Percentiles rank a stretch among this genome's conserved stretches.
These are phyloP conservation scores for Adela reaumurella DNA, from an alignment of 2,888 invertebrate genomes.

Conservation along the genomic window DNA sequence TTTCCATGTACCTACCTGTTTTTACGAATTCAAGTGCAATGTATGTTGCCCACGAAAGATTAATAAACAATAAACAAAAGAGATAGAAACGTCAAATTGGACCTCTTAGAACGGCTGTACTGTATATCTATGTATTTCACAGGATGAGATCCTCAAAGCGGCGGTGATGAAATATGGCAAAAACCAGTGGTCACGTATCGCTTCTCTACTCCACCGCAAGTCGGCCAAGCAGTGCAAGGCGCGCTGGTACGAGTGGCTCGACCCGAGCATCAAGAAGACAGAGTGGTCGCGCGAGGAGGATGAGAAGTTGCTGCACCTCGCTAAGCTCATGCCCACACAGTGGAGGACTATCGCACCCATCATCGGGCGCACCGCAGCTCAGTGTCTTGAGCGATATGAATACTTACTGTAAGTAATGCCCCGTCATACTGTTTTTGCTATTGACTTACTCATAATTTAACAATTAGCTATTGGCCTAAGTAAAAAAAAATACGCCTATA, in stretches of 20 bases:
- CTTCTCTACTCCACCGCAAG: slow-evolving; percentile 94
- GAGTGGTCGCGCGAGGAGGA: slow-evolving; percentile 99
- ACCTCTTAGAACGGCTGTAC: too few relatives aligned
- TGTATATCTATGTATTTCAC: slow-evolving; percentile 17
- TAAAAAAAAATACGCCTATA: too few relatives aligned
- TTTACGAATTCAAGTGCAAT: too few relatives aligned
- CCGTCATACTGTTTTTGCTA: not conserved
- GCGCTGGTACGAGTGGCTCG: slow-evolving; percentile 99
- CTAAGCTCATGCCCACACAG: slow-evolving; percentile 99
- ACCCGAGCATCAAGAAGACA: slow-evolving; percentile 99
- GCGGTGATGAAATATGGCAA: slow-evolving; percentile 99
- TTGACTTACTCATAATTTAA: too few relatives aligned
- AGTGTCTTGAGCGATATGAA: slow-evolving; percentile 97
- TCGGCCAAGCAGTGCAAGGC: slow-evolving; percentile 99
- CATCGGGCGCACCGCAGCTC: slow-evolving; percentile 97
- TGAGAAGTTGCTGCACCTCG: slow-evolving; percentile 94
- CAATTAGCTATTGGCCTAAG: too few relatives aligned
- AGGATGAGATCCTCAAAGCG: slow-evolving; percentile 99
- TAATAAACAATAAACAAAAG: too few relatives aligned
- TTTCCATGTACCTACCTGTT: too few relatives aligned
- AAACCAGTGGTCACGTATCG: slow-evolving; percentile 99
- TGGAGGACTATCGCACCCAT: slow-evolving; percentile 99
- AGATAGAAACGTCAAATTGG: too few relatives aligned
- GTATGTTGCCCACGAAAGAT: too few relatives aligned
- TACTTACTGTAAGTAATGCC: slow-evolving; percentile 74